Evolutionary conservation across 2,113 vertebrate species (phyloP).

Genomic region (Zonotrichia leucophrys): DNA sequence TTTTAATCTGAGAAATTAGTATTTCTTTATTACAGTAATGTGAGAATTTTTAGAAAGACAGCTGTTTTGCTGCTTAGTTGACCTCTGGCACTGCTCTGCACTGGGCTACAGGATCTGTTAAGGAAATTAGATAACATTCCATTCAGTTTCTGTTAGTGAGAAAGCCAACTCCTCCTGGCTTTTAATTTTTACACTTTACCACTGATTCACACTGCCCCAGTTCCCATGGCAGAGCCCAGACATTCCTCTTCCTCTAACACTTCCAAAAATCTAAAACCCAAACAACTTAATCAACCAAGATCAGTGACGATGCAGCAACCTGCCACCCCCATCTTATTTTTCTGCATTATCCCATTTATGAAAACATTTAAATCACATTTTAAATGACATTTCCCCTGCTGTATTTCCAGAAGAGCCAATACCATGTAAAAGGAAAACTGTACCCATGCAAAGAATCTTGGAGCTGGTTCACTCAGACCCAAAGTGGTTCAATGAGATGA

Average conservation of each 20-base stretch:
- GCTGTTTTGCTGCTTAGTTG: neutral
- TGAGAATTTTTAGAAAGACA: neutral
- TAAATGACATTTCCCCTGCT: neutral
- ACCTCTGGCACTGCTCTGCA: neutral
- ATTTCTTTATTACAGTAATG: neutral
- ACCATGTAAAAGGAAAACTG: neutral
- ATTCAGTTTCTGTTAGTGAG: constrained; percentile 10
- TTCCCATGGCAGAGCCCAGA: neutral
- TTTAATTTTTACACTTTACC: neutral
- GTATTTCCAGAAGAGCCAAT: neutral
- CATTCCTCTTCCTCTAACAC: neutral
- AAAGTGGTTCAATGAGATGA: neutral
- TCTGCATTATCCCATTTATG: neutral
- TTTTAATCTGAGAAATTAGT: neutral
- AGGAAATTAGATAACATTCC: neutral
- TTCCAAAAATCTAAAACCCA: neutral
- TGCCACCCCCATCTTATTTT: neutral
- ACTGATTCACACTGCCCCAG: neutral
- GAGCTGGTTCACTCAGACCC: neutral
- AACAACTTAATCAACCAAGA: neutral
- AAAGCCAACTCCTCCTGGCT: neutral
- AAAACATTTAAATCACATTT: neutral
- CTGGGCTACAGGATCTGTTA: neutral
- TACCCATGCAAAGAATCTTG: neutral
- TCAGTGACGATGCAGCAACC: neutral